Base-by-base conservation (phyloP, 92 coral and sea anemone species). In the Blastomussa wellsi region DNA sequence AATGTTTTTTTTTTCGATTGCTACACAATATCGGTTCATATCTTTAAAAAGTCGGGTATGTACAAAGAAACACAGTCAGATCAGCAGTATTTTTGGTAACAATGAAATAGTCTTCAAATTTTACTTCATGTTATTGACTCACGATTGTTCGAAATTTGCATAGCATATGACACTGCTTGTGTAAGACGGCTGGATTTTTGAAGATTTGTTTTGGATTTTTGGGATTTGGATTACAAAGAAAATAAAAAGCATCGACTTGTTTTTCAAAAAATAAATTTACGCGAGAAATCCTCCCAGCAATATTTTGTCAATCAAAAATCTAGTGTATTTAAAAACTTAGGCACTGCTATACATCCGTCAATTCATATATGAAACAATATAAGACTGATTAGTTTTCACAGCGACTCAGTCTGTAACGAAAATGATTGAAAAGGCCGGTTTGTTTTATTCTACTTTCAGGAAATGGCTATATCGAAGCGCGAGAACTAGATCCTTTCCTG, bases 381-480 rank as follows among this genome's bases (percentile, higher is more conserved):
- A 26, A 66, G 28, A 31, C 77, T 22, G 78, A n/a, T 38, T 42
- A n/a, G 35, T 51, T 53, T 77, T 33, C 44, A 26, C 71, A 52
- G 29, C 38, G 72, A 37, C 37, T 35, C 51, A 73, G 6, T 41
- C 32, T 73, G 38, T 19, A 38, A 52, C 66, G 57, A 52, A 36
- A 57, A 37, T 84, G 47, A 62, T 44, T 24, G 20, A 35, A 29
- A 42, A 13, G 9, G 44, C 59, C 42, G 38, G 38, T 60, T 44
- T 69, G n/a, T n/a, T 78, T 16, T 28, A 8, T 49, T 72, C 17
- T 38, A 39, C 29, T 80, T 65, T 31, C 73, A 94, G 98, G 92
- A 0, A 94, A 90, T 80, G 98, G 98, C 10, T 94, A 94, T 77
- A 94, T 94, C 6, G 98, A 94, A 37, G 86, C 95, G 48, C 81